Evolutionary conservation across 2,797 vertebrate species (phyloP), one percentile per base, ranked within the genome.

Genomic region (Enteromius treurensis): DNA sequence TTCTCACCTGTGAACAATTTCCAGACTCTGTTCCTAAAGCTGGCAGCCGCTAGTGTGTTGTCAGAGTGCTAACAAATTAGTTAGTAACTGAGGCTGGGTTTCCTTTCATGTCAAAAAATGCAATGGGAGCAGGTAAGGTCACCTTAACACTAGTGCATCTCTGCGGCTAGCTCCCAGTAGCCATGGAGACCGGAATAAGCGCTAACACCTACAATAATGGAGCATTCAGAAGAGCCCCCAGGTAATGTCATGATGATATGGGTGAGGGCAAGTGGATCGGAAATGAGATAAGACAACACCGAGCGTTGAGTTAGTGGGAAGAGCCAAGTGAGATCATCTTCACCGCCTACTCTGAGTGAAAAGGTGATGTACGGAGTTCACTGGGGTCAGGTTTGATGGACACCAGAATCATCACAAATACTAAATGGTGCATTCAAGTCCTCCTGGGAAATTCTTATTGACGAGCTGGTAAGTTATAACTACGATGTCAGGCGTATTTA

Each of bases 1-100:
- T 49, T 89, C 90, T 91, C 90, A 94, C 93, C 74, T 79, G 64
- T 76, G 75, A 74, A 90, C 14, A 0, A 89, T 87, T 88, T 90
- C 89, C 87, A 74, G 74, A 15, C 73, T 80, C 73, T 49, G 40
- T 49, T 71, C 55, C 67, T 55, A 45, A 71, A 19, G 32, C 37
- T 83, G 82, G 53, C 60, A 73, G 70, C 77, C n/a, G 65, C 83
- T 58, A 76, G 11, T 64, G 69, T 82, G 53, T 64, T 74, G 13
- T 47, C 71, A 17, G 55, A 47, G 60, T 82, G 80, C 62, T 51
- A 17, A 79, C 83, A 83, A 65, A 82, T 85, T 80, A 80, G 77
- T 55, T 14, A 23, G 37, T 82, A 79, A 83, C 55, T n/a, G 53
- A 45, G 62, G 29, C 23, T 45, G 49, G 87, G 77, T 74, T 84